phyloP scores from a whole-genome alignment of 1,140 invertebrate genomes.

The Calephelis nemesis region DNA sequence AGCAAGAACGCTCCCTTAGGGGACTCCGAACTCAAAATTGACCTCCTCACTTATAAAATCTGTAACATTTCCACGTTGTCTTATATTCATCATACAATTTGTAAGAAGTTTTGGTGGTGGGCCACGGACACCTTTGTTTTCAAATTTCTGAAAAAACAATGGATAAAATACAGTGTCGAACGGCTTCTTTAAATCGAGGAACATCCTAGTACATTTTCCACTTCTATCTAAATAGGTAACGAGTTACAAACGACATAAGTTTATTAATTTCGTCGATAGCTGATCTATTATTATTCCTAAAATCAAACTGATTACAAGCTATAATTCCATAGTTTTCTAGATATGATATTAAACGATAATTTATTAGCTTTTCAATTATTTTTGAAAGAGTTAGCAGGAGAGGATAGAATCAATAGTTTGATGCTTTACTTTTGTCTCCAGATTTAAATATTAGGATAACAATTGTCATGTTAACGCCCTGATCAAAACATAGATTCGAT shows the following conservation, averaged over 20 bases:
- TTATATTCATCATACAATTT: background rate
- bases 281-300: constrained; percentile 18
- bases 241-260: constrained; percentile 20
- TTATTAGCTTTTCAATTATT: background rate
- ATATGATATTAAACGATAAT: background rate
- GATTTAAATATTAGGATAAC: too few relatives aligned
- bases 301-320: constrained; percentile 26
- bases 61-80: constrained; percentile 19
- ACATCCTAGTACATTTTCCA: constrained; percentile 25
- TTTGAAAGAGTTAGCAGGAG: too few relatives aligned
- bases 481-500: too few relatives aligned
- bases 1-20: constrained; percentile 19
- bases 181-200: background rate
- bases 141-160: too few relatives aligned
- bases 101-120: constrained; percentile 20
- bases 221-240: constrained; percentile 9
- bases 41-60: constrained; percentile 22
- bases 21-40: constrained; percentile 14
- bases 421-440: too few relatives aligned
- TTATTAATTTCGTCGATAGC: constrained; percentile 25
- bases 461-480: too few relatives aligned
- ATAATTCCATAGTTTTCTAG: constrained; percentile 27
- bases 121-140: constrained; percentile 13
- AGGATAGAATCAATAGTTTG: too few relatives aligned
- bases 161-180: too few relatives aligned